Evolutionary conservation across 2,113 vertebrate genomes (phyloP).

Genomic region (Pontoporia blainvillei): DNA sequence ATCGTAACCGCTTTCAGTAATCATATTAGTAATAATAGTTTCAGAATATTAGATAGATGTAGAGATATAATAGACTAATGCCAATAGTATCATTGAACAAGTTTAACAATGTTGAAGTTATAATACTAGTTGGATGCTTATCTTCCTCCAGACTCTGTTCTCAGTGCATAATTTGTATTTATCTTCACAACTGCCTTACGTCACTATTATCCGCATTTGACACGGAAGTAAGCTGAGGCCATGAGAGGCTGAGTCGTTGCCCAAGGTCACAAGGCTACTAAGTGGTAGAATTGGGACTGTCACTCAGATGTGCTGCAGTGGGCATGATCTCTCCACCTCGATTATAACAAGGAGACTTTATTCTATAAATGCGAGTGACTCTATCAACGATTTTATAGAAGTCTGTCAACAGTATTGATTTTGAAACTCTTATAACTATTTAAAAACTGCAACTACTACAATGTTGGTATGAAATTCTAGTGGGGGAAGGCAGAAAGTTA

Average conservation of each 20-base stretch:
- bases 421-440: neutral
- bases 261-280: neutral
- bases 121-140: neutral
- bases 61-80: neutral
- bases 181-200: neutral
- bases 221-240: neutral
- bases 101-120: neutral
- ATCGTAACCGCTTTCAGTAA: neutral
- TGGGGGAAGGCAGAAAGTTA: neutral
- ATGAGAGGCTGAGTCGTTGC: accelerated
- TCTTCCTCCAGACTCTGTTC: neutral
- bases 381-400: neutral
- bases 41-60: neutral
- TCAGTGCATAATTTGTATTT: neutral
- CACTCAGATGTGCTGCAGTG: neutral
- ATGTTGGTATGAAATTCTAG: neutral
- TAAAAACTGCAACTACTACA: neutral
- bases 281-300: neutral
- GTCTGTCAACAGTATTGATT: neutral
- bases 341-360: neutral
- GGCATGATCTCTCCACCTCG: neutral
- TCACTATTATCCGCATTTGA: neutral
- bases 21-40: neutral
- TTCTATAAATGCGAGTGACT: neutral
- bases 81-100: neutral